Evolutionary conservation across 2,797 vertebrate species (phyloP), one percentile per base, ranked within the genome.

Genomic region (Takifugu rubripes): DNA sequence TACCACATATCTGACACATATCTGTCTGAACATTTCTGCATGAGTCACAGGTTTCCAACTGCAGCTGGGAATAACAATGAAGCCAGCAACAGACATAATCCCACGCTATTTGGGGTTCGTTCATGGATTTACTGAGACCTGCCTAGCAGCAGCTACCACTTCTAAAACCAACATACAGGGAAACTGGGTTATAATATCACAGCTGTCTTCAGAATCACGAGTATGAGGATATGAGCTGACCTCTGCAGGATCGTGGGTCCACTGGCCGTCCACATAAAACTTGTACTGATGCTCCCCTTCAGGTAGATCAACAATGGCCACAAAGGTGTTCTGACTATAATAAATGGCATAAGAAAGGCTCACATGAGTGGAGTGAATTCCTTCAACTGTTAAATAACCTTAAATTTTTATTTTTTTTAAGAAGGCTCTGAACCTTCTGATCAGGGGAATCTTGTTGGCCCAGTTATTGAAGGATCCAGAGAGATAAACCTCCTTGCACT

Each of bases 231-330:
- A 15, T 59, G 50, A 54, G 5, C 62, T 79, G 74, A 98, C 97
- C 94, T 98, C 96, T 5, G 94, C 70, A 45, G 97, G 94, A 78
- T 99, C 96, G 0, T 99, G 95, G 0, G 96, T 98, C 97, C 97
- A 99, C 88, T 97, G 95, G 15, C 97, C 97, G 2, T 99, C 97
- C 80, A 99, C 96, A 0, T 94, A 94, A 83, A 99, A 99, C 84
- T 99, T 99, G 86, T 99, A 99, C 70, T 99, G 97, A 79, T 99
- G 97, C 72, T 98, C 96, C 42, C 97, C 97, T 82, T 99, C 97
- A 0, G 97, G 97, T 64, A 99, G 92, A 70, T 98, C 96, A 55
- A 99, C 90, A 51, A 99, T 98, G 16, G 96, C 95, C 74, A 97
- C 97, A 66, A 99, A 99, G 77, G 97, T 98, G 80, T 99, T 99